Conservation (phyloP, 2,888 invertebrate species). For the Pyrrhia umbra region DNA sequence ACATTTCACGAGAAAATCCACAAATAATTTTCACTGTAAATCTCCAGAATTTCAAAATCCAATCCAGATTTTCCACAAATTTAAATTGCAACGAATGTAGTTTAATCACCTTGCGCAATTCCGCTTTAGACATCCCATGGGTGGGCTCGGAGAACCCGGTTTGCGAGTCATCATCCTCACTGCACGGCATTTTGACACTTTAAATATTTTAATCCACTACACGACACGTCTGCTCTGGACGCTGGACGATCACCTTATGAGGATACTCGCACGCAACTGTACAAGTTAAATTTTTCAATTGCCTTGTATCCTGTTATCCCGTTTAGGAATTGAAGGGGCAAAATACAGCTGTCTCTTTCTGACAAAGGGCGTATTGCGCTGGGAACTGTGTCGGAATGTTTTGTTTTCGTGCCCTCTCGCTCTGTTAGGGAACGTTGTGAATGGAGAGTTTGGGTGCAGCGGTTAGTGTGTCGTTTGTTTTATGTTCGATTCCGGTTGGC, state of each 20-base stretch:
- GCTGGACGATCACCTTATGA: slow-evolving; percentile 71
- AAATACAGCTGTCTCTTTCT: slow-evolving; percentile 73
- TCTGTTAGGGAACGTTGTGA: slow-evolving; percentile 82
- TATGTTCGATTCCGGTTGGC: slow-evolving; percentile 73
- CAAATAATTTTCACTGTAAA: background rate
- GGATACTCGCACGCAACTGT: slow-evolving; percentile 71
- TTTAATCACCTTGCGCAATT: slow-evolving; percentile 91
- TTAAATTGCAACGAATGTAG: background rate
- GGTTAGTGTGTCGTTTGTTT: slow-evolving; percentile 61
- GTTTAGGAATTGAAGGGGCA: slow-evolving; percentile 65
- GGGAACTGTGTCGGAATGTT: slow-evolving; percentile 89
- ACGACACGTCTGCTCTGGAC: slow-evolving; percentile 68
- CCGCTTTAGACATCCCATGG: slow-evolving; percentile 92
- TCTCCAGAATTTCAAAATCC: background rate
- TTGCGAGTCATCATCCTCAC: slow-evolving; percentile 91
- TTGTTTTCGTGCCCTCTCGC: slow-evolving; percentile 88
- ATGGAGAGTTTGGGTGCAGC: slow-evolving; percentile 71
- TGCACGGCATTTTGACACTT: slow-evolving; percentile 89
- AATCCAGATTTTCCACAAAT: background rate
- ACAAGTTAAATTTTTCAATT: slow-evolving; percentile 81
- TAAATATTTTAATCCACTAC: slow-evolving; percentile 20
- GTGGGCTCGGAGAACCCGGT: slow-evolving; percentile 88
- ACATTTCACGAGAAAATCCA: background rate
- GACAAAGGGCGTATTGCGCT: slow-evolving; percentile 66
- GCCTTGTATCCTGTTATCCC: slow-evolving; percentile 81